Conservation (phyloP, 2,797 vertebrate genomes). For the Nyctibius grandis region DNA sequence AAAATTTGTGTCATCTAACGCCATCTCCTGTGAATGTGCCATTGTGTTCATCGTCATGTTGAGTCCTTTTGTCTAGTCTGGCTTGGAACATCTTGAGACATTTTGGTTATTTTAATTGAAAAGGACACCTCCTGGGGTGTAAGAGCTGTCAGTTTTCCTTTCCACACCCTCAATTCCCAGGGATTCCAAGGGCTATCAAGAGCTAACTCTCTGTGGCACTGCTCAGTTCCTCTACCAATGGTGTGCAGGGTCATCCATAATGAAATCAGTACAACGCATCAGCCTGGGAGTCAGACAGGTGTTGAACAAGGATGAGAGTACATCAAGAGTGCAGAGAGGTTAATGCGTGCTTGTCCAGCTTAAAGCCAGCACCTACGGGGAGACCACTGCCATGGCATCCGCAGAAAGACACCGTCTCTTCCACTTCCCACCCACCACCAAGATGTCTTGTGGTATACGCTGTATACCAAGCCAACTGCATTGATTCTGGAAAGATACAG, state of each 20-base stretch:
- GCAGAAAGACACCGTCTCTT: background rate
- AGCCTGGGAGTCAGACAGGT: background rate
- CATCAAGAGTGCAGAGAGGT: background rate
- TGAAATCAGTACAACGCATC: background rate
- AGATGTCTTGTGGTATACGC: background rate
- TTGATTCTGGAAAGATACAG: background rate
- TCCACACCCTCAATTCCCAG: background rate
- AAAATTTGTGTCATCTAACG: no score
- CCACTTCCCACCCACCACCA: background rate
- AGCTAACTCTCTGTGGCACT: background rate
- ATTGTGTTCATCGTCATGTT: no score
- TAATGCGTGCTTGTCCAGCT: background rate
- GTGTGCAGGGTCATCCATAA: fast-evolving
- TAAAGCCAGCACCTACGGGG: background rate
- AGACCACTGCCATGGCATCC: background rate
- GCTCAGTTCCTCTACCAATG: background rate
- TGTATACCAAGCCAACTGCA: background rate
- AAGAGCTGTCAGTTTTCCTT: no score
- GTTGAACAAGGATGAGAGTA: background rate
- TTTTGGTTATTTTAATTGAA: no score
- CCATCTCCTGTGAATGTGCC: no score
- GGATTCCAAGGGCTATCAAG: background rate
- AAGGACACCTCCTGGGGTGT: no score
- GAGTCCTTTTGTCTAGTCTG: no score
- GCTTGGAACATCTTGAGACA: no score